Evolutionary conservation across 2,797 vertebrate species (phyloP), one percentile per base, ranked within the genome.

Genomic region (Rachycentron canadum): DNA sequence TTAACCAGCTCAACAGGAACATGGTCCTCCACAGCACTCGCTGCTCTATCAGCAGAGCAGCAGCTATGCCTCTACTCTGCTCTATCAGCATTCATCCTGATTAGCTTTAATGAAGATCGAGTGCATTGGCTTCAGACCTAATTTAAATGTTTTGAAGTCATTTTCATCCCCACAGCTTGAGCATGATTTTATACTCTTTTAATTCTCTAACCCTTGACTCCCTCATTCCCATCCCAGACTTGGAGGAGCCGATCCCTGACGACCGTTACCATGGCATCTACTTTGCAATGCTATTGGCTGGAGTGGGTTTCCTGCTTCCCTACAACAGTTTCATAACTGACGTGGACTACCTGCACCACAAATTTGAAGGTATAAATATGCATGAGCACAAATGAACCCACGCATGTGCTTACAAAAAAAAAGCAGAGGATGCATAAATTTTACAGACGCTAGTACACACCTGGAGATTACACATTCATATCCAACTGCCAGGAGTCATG

Each of bases 291-390:
- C 92, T 99, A 66, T 93, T 99, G 91, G 98, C 98, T 0, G 98
- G 98, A 3, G 98, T 99, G 58, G 98, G 98, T 40, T 99, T 99
- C 91, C 96, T 99, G 77, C 95, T 99, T 83, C 98, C 98, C 0
- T 99, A 99, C 94, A 99, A 99, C 93, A 99, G 98, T 76, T 99
- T 99, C 79, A 99, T 99, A 90, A 99, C 98, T 0, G 98, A 98
- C 0, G 98, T 99, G 70, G 98, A 99, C 88, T 98, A 99, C 83
- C 94, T 99, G 80, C 98, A 99, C 76, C 96, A 97, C 75, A 98
- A 98, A 92, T 99, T 98, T 76, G 91, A 97, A 95, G 97, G 98
- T 99, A 85, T 11, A 0, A 75, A 65, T 26, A 17, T 66, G 59
- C 43, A 73, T 0, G 36, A 76, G 23, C 34, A 14, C 9, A 19